Percentiles rank a stretch among this genome's conserved stretches.
Evolutionary conservation across 2,888 invertebrate species (phyloP).

Genomic region (Cheiracanthium punctorium): DNA sequence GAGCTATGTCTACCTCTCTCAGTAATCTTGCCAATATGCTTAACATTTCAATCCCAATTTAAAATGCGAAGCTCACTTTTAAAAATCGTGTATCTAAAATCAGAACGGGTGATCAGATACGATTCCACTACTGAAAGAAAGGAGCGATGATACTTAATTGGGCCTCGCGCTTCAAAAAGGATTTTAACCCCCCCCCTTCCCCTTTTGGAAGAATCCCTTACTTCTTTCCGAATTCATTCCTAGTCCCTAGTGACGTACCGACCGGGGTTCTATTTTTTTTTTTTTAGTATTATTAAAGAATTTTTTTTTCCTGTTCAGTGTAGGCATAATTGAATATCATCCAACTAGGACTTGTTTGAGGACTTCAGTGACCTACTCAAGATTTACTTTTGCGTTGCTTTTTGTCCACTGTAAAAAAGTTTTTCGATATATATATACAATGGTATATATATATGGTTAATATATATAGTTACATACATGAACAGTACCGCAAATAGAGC

Average conservation of each 20-base stretch:
- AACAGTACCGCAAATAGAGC: no score
- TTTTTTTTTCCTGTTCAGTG: no score
- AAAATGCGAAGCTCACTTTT: not conserved
- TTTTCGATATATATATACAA: no score
- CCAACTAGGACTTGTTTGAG: no score
- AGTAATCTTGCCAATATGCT: not conserved
- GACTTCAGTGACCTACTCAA: no score
- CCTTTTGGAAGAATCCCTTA: not conserved
- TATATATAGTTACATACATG: no score
- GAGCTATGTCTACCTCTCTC: not conserved
- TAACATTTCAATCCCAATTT: not conserved
- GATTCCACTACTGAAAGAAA: conserved; percentile 13
- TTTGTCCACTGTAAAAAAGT: no score
- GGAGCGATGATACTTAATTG: conserved; percentile 50
- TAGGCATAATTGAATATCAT: no score
- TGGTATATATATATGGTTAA: no score
- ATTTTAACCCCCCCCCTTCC: conserved; percentile 6
- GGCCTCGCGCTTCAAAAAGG: conserved; percentile 23
- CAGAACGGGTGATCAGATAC: not conserved
- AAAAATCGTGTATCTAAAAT: not conserved
- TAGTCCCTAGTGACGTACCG: not conserved
- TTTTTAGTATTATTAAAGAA: no score
- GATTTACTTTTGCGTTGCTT: no score
- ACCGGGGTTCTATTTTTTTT: no score
- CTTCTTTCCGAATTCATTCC: not conserved